Evolutionary conservation across 2,888 invertebrate genomes (phyloP).

Genomic region (Keiferia lycopersicella): DNA sequence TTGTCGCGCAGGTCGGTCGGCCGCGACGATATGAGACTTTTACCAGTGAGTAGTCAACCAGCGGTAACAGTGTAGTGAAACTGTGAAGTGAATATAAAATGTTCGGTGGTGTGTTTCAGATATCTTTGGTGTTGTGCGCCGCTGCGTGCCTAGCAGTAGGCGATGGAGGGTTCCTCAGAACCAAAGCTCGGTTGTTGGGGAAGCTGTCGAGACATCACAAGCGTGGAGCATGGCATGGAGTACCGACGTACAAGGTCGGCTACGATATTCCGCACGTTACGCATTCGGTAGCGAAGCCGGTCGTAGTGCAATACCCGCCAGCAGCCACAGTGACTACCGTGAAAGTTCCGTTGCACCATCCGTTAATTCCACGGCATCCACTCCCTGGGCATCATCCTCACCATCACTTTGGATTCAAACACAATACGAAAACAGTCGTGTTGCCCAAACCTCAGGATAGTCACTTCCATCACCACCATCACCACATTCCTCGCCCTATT

Average conservation of each 20-base stretch:
- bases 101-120: constrained; percentile 58
- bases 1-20: constrained; percentile 62
- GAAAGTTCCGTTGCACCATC: constrained; percentile 67
- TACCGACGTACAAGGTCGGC: constrained; percentile 75
- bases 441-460: constrained; percentile 56
- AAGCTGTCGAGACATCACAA: constrained; percentile 65
- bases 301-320: constrained; percentile 73
- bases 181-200: constrained; percentile 59
- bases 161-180: constrained; percentile 60
- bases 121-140: constrained; percentile 58
- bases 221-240: constrained; percentile 61
- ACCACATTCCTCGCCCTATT: constrained; percentile 50
- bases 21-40: constrained; percentile 62
- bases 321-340: constrained; percentile 69
- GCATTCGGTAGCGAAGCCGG: constrained; percentile 72
- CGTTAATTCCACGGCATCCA: constrained; percentile 55
- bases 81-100: constrained; percentile 30
- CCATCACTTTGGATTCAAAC: constrained; percentile 64
- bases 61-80: constrained; percentile 37
- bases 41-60: constrained; percentile 56
- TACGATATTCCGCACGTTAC: constrained; percentile 73
- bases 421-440: constrained; percentile 55
- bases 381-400: constrained; percentile 65
- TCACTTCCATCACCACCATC: constrained; percentile 73
- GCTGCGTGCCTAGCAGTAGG: constrained; percentile 52